Evolutionary conservation across 2,113 vertebrate genomes (phyloP), one percentile per base, ranked within the genome.

Genomic region (Pyxicephalus adspersus): DNA sequence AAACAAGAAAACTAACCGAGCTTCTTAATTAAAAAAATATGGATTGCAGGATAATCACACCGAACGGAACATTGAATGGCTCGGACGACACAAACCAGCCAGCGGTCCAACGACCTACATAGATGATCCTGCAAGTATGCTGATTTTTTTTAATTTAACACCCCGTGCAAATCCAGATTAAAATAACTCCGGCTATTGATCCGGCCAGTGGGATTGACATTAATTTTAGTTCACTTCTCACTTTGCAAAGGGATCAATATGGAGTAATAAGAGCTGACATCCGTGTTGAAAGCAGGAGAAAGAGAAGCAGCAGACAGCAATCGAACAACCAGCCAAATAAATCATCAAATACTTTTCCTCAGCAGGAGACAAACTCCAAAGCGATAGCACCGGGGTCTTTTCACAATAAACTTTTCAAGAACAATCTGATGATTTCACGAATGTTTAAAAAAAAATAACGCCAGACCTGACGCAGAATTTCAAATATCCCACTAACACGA

Each of bases 211-310:
- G 95, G 98, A 96, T 93, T 95, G 95, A 98, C 96, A 96, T 99
- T 98, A 95, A 98, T 97, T 98, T 98, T 95, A 95, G 94, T 96
- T 96, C 95, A 97, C 94, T 95, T 96, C 94, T 97, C 92, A 94
- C 94, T 95, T 95, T 94, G 95, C 95, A 94, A 95, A 94, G 90
- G 89, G 95, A 98, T 98, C 97, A 98, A 97, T 97, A 96, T 92
- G 86, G 94, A 94, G 94, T 94, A 96, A 96, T 96, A 97, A 96
- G 94, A 97, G 93, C 94, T 95, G 95, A 97, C 95, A 96, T 94
- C 90, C 92, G 91, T 77, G 87, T 91, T 95, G 94, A 95, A 94
- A 94, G 94, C 92, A 92, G 92, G 90, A 92, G 92, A 92, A 92
- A 92, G 94, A 95, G 93, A 89, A 91, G 90, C 90, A 91, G 88